A percentile compares a stretch with the other conserved stretches of the same genome.
Conservation (phyloP, 2,113 vertebrate species). For the Centrocercus urophasianus region DNA sequence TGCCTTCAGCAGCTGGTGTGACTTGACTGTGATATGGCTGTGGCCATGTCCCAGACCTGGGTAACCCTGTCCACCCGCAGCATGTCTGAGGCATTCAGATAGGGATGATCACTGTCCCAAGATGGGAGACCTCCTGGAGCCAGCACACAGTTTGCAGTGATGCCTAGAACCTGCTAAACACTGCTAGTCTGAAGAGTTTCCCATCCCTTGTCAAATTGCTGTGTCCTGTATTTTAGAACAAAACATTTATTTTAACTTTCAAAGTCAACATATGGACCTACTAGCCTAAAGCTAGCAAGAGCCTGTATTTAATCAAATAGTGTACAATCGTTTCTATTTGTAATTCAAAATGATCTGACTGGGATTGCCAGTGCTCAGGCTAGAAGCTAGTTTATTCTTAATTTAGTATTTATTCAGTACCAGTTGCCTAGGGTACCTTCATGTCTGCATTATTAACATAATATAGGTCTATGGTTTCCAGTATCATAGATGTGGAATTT, state of each 20-base stretch:
- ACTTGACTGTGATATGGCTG: background rate
- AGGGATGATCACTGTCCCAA: rapidly evolving
- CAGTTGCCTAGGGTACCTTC: constrained; percentile 59
- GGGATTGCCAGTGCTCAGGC: constrained; percentile 15
- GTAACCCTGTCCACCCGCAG: background rate
- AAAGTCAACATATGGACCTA: constrained; percentile 43
- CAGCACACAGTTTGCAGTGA: background rate
- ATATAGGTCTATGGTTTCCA: constrained; percentile 59
- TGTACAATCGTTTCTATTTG: constrained; percentile 59
- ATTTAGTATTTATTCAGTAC: constrained; percentile 46
- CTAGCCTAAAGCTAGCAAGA: constrained; percentile 42
- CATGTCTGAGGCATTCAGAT: background rate
- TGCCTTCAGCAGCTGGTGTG: rapidly evolving
- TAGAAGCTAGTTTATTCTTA: constrained; percentile 45
- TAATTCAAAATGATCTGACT: constrained; percentile 61
- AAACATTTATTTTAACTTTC: background rate
- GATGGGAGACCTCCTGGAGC: background rate
- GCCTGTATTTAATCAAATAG: constrained; percentile 45
- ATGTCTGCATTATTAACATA: constrained; percentile 69
- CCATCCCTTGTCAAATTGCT: background rate
- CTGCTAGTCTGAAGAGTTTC: background rate
- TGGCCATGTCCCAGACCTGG: background rate
- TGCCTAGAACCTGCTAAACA: background rate
- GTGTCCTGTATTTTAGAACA: background rate
- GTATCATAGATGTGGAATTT: constrained; percentile 66